Evolutionary conservation across 1,140 invertebrate genomes (phyloP), one percentile per base, ranked within the genome.

Genomic region (Aphis gossypii): DNA sequence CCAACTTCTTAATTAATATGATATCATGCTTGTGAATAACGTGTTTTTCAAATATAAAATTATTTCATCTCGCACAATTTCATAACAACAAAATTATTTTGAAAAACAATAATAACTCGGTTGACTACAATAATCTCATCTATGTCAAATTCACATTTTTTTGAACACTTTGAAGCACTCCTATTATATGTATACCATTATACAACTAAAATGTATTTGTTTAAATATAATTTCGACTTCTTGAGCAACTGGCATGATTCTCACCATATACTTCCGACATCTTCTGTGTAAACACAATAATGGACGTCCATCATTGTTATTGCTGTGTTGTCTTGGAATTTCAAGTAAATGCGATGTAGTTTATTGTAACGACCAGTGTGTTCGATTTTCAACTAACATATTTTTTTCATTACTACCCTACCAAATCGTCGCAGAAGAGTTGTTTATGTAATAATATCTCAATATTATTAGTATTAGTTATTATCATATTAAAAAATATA

Each of bases 181-280:
- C 18, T 76, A 76, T n/a, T 68, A n/a, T 68, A 41, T 41, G 83
- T 86, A 25, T 41, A 14, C 38, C 4, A 46, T 46, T 46, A 41
- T 41, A 30, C 23, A 30, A 86, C 44, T 86, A 35, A 76, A 86
- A 86, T 86, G 84, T 86, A 14, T 86, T 86, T 86, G 84, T 41
- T 86, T 44, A 44, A 86, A 86, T 41, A 11, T 86, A 46, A 86
- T 86, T 44, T 86, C 25, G 11, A 86, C 84, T 86, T 46, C 23
- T 41, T 25, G 84, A 46, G 41, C 84, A 86, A 44, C 84, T 86
- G 84, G 44, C 38, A 86, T 44, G 9, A 46, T 86, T 86, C 84
- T 86, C 84, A 86, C 44, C 84, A 41, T 35, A 30, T 86, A 23
- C 38, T 21, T 9, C 82, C 21, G 38, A 46, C 25, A 30, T 86